Conservation (phyloP, 2,888 invertebrate species). For the Gnatocerus cornutus region DNA sequence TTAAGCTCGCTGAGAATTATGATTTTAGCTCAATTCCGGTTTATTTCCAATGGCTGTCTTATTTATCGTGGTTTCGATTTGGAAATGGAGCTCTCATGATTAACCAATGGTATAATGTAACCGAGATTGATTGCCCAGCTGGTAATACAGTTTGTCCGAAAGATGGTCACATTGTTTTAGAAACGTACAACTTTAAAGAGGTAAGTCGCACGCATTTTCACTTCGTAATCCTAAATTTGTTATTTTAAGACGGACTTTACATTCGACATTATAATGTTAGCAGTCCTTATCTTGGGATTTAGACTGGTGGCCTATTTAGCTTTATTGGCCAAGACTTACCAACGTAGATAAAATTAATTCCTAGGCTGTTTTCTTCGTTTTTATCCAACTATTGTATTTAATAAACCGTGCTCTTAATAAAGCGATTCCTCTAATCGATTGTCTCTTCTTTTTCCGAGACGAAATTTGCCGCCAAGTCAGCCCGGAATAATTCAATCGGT, state of each 20-base stretch:
- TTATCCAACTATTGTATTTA: background rate
- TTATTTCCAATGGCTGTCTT: conserved; percentile 90
- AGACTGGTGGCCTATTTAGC: conserved; percentile 85
- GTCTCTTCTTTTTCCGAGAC: background rate
- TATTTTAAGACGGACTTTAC: conserved; percentile 57
- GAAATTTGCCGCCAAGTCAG: conserved; percentile 5
- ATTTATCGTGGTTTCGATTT: conserved; percentile 94
- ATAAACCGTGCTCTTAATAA: conserved; percentile 2
- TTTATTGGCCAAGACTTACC: conserved; percentile 79
- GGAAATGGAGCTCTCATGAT: conserved; percentile 91
- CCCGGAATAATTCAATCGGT: conserved; percentile 18
- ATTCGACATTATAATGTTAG: conserved; percentile 82
- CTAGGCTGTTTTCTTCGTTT: background rate
- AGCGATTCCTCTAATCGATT: background rate
- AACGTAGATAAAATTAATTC: conserved; percentile 22
- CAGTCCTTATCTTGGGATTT: conserved; percentile 82
- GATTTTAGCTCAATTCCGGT: conserved; percentile 84
- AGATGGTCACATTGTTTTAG: conserved; percentile 84
- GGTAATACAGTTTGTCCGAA: conserved; percentile 85
- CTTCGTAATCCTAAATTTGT: conserved; percentile 10
- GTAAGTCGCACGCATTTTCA: too few species aligned
- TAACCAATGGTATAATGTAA: conserved; percentile 91
- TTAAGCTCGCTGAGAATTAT: too few species aligned
- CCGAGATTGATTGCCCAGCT: conserved; percentile 80
- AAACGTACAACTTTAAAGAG: conserved; percentile 84